Conservation (phyloP, 2,797 vertebrate genomes). For the Amphiprion clarkii region DNA sequence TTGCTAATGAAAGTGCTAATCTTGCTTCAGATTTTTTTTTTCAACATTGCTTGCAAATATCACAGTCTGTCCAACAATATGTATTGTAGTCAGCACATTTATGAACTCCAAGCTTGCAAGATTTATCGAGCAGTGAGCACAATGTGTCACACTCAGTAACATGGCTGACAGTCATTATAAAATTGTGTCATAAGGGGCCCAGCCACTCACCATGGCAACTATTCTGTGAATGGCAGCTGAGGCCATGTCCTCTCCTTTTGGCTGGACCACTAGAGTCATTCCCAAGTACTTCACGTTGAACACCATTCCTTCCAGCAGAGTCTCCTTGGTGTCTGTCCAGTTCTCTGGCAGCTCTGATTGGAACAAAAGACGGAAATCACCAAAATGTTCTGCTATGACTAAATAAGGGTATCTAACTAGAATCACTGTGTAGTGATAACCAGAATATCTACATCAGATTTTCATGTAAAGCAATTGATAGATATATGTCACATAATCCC, state of each 20-base stretch:
- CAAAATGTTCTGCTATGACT: neutral
- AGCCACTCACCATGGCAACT: constrained; percentile 87
- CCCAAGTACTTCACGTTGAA: constrained; percentile 94
- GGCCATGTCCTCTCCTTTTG: constrained; percentile 95
- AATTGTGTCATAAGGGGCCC: neutral
- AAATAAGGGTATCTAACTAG: neutral
- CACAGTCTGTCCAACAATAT: neutral
- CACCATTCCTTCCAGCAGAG: constrained; percentile 91
- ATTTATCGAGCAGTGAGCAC: neutral
- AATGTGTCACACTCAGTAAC: neutral
- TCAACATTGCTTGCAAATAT: neutral
- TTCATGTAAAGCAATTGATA: neutral
- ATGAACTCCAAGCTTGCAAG: neutral
- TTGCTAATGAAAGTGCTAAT: constrained; percentile 6
- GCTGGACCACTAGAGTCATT: constrained; percentile 94
- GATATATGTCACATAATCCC: neutral
- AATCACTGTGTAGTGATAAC: no score
- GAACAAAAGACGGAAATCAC: constrained; percentile 19
- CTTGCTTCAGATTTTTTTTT: neutral
- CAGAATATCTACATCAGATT: neutral
- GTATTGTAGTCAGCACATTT: neutral
- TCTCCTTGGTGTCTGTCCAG: constrained; percentile 93
- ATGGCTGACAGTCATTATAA: neutral
- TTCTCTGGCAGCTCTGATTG: constrained; percentile 90
- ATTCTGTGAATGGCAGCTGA: constrained; percentile 92